Base-by-base conservation (phyloP, 2,888 invertebrate genomes). In the Drosophila leonis region DNA sequence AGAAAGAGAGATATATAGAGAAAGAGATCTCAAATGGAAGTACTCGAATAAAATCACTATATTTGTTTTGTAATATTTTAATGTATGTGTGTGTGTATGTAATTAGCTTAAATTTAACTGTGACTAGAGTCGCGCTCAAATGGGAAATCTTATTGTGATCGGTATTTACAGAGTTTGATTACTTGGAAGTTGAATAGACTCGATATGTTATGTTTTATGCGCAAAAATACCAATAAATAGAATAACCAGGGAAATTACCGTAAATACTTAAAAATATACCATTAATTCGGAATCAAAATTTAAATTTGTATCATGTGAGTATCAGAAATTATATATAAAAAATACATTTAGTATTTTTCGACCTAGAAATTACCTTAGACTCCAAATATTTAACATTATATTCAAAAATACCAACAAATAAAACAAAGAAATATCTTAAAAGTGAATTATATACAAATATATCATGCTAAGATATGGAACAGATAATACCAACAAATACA, bases 21-120 rank as follows among this genome's bases (percentile, higher is more conserved):
- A 51, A 13, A 46, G 49, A 60, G 35, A 46, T 71, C 69, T 65
- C 80, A 65, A 69, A 75, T 84, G 72, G 72, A 83, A 79, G 82
- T 86, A 72, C 74, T 79, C 56, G 78, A 70, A 75, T 78, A 71
- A 49, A 78, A 83, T 81, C 76, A 72, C 78, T 83, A 82, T 57
- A 15, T 68, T 77, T 74, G 27, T 18, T 67, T 71, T 35, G 29
- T 56, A 64, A n/a, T n/a, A n/a, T n/a, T n/a, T n/a, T n/a, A n/a
- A n/a, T n/a, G n/a, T n/a, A n/a, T n/a, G n/a, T n/a, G n/a, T n/a
- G n/a, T n/a, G n/a, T n/a, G n/a, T n/a, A n/a, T n/a, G n/a, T n/a
- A n/a, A n/a, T n/a, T n/a, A n/a, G n/a, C n/a, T n/a, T n/a, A n/a
- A n/a, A 33, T 49, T 15, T 52, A 74, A 44, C 41, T 61, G 60